Evolutionary conservation across 2,888 invertebrate genomes (phyloP).

Genomic region (Helobdella robusta): DNA sequence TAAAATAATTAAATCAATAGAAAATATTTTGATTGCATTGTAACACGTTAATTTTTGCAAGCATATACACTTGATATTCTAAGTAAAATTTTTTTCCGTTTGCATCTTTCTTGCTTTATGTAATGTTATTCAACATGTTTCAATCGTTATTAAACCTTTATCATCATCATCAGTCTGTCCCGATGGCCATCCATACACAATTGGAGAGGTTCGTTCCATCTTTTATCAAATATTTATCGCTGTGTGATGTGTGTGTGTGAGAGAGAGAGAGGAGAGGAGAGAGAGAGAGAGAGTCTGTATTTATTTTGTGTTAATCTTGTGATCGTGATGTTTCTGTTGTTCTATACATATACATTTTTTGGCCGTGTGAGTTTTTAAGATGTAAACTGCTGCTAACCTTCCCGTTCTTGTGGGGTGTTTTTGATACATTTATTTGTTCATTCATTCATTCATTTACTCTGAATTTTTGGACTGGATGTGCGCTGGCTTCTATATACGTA

Average conservation of each 20-base stretch:
- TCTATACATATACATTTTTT: too few relatives aligned
- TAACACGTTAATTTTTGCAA: background rate
- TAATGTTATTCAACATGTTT: background rate
- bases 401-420: background rate
- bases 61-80: background rate
- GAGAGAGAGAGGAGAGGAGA: background rate
- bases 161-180: conserved; percentile 44
- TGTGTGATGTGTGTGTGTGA: background rate
- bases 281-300: too few relatives aligned
- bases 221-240: conserved; percentile 13
- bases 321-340: background rate
- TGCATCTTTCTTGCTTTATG: background rate
- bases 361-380: too few relatives aligned
- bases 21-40: too few relatives aligned
- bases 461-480: too few relatives aligned
- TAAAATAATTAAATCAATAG: too few relatives aligned
- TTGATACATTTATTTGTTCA: background rate
- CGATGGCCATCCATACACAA: conserved; percentile 43
- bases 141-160: background rate
- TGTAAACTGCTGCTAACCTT: background rate
- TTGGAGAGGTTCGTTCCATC: conserved; percentile 37
- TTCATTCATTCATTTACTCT: too few relatives aligned
- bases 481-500: too few relatives aligned
- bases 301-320: background rate
- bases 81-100: background rate